These are phyloP conservation scores for Ctenopoma kingsleyae DNA, from an alignment of 2,797 vertebrate species.

Conservation along the genomic window DNA sequence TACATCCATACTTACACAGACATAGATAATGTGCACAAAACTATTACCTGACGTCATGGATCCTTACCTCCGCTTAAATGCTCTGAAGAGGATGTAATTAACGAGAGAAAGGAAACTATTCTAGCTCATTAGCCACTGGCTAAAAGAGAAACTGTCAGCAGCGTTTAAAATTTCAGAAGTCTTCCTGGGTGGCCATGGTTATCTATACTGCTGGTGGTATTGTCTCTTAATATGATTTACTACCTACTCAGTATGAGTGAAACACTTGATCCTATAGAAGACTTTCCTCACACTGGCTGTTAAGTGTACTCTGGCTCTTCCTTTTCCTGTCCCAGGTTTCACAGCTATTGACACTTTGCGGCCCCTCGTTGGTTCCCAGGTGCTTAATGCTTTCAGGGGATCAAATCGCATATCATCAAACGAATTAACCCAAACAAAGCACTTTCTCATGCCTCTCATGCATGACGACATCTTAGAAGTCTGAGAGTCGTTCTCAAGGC, in stretches of 20 bases:
- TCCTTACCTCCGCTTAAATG: slow-evolving; percentile 46
- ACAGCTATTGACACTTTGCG: slow-evolving; percentile 13
- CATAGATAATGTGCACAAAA: slow-evolving; percentile 26
- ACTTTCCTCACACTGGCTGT: slow-evolving; percentile 13
- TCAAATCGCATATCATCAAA: slow-evolving; percentile 51
- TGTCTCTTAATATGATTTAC: slow-evolving; percentile 35
- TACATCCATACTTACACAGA: not conserved
- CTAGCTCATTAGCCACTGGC: slow-evolving; percentile 15
- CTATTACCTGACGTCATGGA: slow-evolving; percentile 25
- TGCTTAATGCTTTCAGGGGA: slow-evolving; percentile 36
- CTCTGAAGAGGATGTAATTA: slow-evolving; percentile 52
- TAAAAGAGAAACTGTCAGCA: slow-evolving; percentile 41
- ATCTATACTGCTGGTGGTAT: not conserved
- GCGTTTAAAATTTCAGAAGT: slow-evolving; percentile 17
- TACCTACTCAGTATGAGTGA: slow-evolving; percentile 19
- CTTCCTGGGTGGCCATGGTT: slow-evolving; percentile 37
- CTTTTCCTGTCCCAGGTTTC: slow-evolving; percentile 1
- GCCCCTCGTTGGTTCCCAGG: slow-evolving; percentile 11
- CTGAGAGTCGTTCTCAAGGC: slow-evolving; percentile 23
- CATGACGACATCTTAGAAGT: slow-evolving; percentile 22
- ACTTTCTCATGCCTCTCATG: slow-evolving; percentile 42
- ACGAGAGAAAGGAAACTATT: slow-evolving; percentile 31
- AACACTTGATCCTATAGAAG: slow-evolving; percentile 3
- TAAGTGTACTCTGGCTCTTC: not conserved
- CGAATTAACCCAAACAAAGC: slow-evolving; percentile 47